Base-by-base conservation (phyloP, 1,140 invertebrate genomes). In the Caerostris extrusa region DNA sequence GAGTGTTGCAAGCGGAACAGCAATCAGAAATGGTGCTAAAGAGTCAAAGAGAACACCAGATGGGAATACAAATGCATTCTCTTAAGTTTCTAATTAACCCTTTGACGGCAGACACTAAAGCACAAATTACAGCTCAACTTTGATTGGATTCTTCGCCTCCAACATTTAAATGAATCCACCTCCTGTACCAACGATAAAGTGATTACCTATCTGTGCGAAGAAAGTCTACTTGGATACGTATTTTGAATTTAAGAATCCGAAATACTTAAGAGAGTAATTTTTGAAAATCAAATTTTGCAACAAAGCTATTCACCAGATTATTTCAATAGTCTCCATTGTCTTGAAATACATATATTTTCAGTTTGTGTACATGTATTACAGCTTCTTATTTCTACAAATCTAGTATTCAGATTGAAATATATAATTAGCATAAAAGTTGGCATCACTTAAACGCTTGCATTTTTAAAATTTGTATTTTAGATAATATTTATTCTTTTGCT, bases 1-100 rank as follows among this genome's bases (percentile, higher is more conserved):
- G 71, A n/a, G 17, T 83, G 55, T n/a, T n/a, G 57, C 56, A 56
- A n/a, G 6, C 12, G 60, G 14, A 61, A n/a, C 19, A 69, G 64
- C 55, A 89, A 81, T 90, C 56, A 10, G 67, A 90, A 81, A 58
- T 55, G 14, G 61, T 53, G 53, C 61, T 90, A 60, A 90, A 90
- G 60, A 90, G 89, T 90, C 69, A 81, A 90, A 90, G 55, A 14
- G 61, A 86, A 69, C 53, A 69, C 82, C 57, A 86, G n/a, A 86
- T 86, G 91, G 61, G 82, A 92, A 92, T 92, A 86, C 82, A 86
- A 86, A 92, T 92, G 82, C 82, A 57, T 86, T 58, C 82, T 92
- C 61, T 92, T 92, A 69, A 58, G 53, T 60, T 86, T 86, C 91
- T 92, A 92, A 92, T 92, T 86, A 92, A 85, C 81, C 61, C 50